Base-by-base conservation (phyloP, 1,140 invertebrate genomes). In the Orius laevigatus region DNA sequence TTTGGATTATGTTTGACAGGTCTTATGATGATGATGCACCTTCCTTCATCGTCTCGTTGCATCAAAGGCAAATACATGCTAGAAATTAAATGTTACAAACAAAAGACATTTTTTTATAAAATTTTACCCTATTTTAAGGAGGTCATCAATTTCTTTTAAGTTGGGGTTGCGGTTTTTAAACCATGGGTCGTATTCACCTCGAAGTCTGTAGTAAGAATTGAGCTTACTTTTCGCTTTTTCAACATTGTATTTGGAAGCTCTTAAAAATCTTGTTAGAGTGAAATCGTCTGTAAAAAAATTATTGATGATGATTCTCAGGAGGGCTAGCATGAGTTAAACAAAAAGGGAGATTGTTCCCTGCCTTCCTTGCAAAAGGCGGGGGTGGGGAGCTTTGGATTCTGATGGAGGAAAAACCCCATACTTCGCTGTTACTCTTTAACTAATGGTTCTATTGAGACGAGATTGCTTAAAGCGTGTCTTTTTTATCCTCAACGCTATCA, bases 241-340 rank as follows among this genome's bases (percentile, higher is more conserved):
- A 1, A 70, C 46, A 52, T 76, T 63, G 55, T 70, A 79, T 59
- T 79, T 79, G 45, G 72, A 73, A 18, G 66, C 65, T 36, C 75
- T 63, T 34, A 79, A 55, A 60, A 79, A 81, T 33, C 72, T 12
- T n/a, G 53, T 35, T 11, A 57, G 41, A 32, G 47, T 57, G 20
- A 42, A 46, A 4, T 41, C 35, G 52, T 53, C 55, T 56, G n/a
- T n/a, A 25, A 25, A 25, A 25, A 25, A 25, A 25, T 25, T 25
- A 4, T 25, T 25, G 8, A 4, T 25, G 25, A n/a, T n/a, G n/a
- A n/a, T n/a, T n/a, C n/a, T n/a, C n/a, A n/a, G n/a, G n/a, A n/a
- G n/a, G n/a, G n/a, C n/a, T n/a, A n/a, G n/a, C n/a, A n/a, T n/a
- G n/a, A n/a, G n/a, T n/a, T n/a, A n/a, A n/a, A n/a, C n/a, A n/a